Base-by-base conservation (phyloP, 2,888 invertebrate genomes). In the Cylloceria caligata region DNA sequence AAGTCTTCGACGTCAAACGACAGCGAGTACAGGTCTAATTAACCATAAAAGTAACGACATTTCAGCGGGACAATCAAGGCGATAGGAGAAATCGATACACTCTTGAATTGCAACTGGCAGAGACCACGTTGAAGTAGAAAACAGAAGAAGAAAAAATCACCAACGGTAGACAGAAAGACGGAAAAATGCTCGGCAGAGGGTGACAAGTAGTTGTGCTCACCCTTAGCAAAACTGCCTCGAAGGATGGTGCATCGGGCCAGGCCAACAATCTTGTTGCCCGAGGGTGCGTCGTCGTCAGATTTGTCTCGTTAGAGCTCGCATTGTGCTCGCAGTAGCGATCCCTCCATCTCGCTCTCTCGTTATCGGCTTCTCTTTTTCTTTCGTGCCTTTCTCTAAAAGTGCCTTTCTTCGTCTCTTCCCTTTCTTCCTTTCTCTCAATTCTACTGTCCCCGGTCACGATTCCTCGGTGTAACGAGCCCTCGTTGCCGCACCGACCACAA, bases 241-340 rank as follows among this genome's bases (percentile, higher is more conserved):
- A 83, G 24, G 77, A 84, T 21, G 62, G 45, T 72, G 75, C 39
- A 79, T 77, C 78, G 49, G 34, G 27, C 2, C 49, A 11, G 67
- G 21, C 19, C 30, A 36, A 16, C 24, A 21, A 47, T 19, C 60
- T 60, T 16, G 34, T 72, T 60, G 76, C 49, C 68, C 80, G 71
- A 77, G 83, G 86, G 84, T 81, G 87, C 87, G 88, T 88, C 88
- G 89, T 90, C 90, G 89, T 90, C 91, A 89, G 91, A 92, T 92
- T 91, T 92, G 91, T 92, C 92, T 92, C 92, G 90, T 92, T 92
- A 92, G 89, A 90, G 91, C 89, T 90, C 87, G 90, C 90, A 92
- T 92, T 92, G 92, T 92, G 89, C 88, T 87, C 88, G 86, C 87
- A 87, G 83, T 86, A 88, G 88, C 88, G 90, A 90, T 90, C 89